Evolutionary conservation across 2,797 vertebrate species (phyloP), one percentile per base, ranked within the genome.

Genomic region (Cephalopachus bancanus): DNA sequence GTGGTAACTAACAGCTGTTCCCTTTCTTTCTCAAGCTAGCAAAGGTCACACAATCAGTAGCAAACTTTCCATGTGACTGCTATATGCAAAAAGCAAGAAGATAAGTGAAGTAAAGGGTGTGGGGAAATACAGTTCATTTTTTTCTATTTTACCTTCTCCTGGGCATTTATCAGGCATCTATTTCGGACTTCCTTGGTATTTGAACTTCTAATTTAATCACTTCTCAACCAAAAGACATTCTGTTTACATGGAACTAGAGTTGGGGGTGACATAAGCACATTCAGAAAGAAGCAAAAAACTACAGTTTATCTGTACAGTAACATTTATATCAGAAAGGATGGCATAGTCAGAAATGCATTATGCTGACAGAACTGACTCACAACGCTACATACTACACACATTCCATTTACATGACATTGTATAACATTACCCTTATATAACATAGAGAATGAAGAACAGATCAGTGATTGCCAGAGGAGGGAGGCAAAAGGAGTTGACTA

Each of bases 1-100:
- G 16, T 22, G 53, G 64, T 51, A 93, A 83, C 96, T 51, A 93
- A 83, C 96, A 94, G 95, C 95, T 96, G 93, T 55, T 90, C 75
- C 69, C 76, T 91, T 94, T 74, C 60, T 69, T 62, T 93, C 67
- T 85, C 60, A 86, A 75, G 78, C 44, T 74, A 72, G 30, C 59
- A 93, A 89, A 97, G 84, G 79, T 92, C 79, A 95, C 44, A 95
- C 33, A 51, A 22, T 80, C 44, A 88, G 72, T 49, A 88, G 80
- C 91, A 95, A 88, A 84, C 12, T 83, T 78, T 83, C 83, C 76
- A 64, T 8, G 15, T 11, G 62, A 15, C 55, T 90, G 89, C 88
- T 72, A 80, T 16, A 83, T 33, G 60, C 81, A 93, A 85, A 79
- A 78, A 22, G 33, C 64, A 84, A 64, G 26, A 67, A 64, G 17